Conservation (phyloP, 2,113 vertebrate genomes). For the Oophaga pumilio region DNA sequence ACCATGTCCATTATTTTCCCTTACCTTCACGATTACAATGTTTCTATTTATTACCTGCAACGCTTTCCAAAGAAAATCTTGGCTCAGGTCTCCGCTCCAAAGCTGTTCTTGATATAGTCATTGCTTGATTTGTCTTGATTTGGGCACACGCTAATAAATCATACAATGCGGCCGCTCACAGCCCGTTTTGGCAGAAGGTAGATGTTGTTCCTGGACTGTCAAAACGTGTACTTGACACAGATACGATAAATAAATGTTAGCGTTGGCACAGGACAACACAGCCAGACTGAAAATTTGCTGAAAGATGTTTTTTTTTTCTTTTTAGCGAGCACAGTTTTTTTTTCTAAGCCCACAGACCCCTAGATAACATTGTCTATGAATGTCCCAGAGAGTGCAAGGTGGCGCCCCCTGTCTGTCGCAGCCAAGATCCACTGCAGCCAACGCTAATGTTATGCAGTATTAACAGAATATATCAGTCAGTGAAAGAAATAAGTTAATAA, state of each 20-base stretch:
- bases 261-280: conserved; percentile 36
- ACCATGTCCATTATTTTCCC: neutral
- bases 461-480: neutral
- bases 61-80: conserved; percentile 42
- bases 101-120: conserved; percentile 42
- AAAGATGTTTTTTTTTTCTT: conserved; percentile 35
- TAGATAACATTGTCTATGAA: conserved; percentile 31
- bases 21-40: conserved; percentile 10
- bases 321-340: conserved; percentile 5
- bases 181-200: conserved; percentile 41
- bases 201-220: conserved; percentile 55
- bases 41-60: conserved; percentile 16
- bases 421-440: neutral
- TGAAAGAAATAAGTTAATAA: neutral
- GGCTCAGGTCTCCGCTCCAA: neutral
- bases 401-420: neutral
- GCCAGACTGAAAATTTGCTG: conserved; percentile 36
- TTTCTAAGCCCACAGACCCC: neutral
- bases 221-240: conserved; percentile 49
- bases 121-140: conserved; percentile 48
- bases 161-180: conserved; percentile 38
- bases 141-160: conserved; percentile 52
- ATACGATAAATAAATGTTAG: conserved; percentile 46
- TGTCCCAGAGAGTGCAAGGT: neutral
- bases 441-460: neutral